Conservation (phyloP, 2,797 vertebrate species). For the Cynodonichthys magdalenae region DNA sequence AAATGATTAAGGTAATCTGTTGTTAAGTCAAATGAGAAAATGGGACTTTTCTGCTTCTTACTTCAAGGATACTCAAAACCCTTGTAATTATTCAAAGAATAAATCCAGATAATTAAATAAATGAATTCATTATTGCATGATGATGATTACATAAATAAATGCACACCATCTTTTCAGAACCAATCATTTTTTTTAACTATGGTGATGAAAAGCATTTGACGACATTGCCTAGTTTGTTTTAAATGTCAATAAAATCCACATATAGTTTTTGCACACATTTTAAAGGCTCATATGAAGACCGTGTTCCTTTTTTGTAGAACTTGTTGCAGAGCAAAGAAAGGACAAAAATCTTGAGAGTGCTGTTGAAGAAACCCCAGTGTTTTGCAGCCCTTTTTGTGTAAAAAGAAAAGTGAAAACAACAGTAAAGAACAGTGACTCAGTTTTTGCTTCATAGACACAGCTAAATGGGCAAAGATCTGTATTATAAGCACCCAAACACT, state of each 20-base stretch:
- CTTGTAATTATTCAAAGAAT: background rate
- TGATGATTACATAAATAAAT: slow-evolving; percentile 13
- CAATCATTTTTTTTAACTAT: background rate
- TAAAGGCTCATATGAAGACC: background rate
- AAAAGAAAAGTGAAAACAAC: too few species aligned
- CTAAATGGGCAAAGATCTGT: slow-evolving; percentile 30
- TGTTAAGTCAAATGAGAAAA: background rate
- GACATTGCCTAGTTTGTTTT: background rate
- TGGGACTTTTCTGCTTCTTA: background rate
- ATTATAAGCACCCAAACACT: slow-evolving; percentile 28
- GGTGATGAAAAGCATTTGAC: background rate
- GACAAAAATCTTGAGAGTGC: slow-evolving; percentile 22
- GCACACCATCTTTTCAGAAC: background rate
- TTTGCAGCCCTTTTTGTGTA: background rate
- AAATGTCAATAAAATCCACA: background rate
- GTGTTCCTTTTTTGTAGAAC: background rate
- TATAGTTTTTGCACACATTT: background rate
- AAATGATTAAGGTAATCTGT: background rate
- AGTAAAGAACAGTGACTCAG: slow-evolving; percentile 61
- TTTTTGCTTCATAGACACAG: slow-evolving; percentile 41
- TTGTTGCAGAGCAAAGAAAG: background rate
- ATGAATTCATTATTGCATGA: background rate
- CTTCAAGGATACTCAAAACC: background rate
- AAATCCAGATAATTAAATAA: slow-evolving; percentile 1
- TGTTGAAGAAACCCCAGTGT: slow-evolving; percentile 17